Evolutionary conservation across 2,113 vertebrate species (phyloP), one percentile per base, ranked within the genome.

Genomic region (Gymnocephalus cernua): DNA sequence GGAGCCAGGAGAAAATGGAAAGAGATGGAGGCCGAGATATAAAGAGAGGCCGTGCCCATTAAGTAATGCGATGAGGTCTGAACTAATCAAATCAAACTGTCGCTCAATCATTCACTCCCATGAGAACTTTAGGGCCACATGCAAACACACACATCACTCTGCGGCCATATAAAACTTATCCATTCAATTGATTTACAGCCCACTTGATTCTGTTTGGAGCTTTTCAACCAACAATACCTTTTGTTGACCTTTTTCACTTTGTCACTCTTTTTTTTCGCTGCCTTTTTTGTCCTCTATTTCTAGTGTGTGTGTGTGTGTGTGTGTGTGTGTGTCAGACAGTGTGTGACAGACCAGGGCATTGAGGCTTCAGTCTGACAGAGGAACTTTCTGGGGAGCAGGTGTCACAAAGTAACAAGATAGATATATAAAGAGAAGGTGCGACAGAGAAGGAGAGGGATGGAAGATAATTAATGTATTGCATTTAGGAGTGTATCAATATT

Each of bases 351-450:
- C 54, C 58, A 16, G 25, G 56, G 73, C 77, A 13, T 19, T 57
- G 72, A 82, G 64, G 80, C 69, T 81, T 27, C 35, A 44, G 57
- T 73, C 65, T 86, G 82, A 83, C 78, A 58, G 59, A 76, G 32
- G 48, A 85, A 87, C 58, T 81, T 88, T 87, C 89, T 50, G 50
- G 91, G 86, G 84, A 93, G 84, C 87, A 92, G 87, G 79, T 92
- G 92, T 91, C 87, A 82, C 48, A 81, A 88, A 87, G 75, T 74
- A 82, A 86, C 58, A 88, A 84, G 86, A 72, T 78, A 82, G 88
- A 87, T 83, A 77, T 64, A 67, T 2, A 47, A 13, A 75, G 44
- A 25, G 62, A 54, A 27, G 48, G 15, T 0, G 16, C 80, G 71
- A 75, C 11, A 0, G 64, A 62, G 14, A 23, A 19, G 11, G 32